Base-by-base conservation (phyloP, 1,140 invertebrate species). In the Drosophila prosaltans region DNA sequence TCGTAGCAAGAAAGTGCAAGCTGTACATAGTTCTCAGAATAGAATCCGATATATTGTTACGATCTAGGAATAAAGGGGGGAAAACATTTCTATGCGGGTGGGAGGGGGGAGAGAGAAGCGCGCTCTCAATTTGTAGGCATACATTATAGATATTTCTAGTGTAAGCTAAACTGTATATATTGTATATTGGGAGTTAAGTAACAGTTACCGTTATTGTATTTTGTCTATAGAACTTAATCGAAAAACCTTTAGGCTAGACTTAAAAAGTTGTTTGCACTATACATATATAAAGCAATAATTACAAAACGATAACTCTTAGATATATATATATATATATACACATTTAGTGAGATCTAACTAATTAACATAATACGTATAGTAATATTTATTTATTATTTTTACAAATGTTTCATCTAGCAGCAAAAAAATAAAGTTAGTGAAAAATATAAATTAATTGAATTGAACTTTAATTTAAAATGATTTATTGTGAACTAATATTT, bases 191-290 rank as follows among this genome's bases (percentile, higher is more conserved):
- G 45, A 51, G 45, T 51, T 51, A 80, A 86, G 64, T 88, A 80
- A 69, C 73, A 86, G 82, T 86, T 86, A 86, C 83, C 82, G 83
- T 86, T 86, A 86, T 86, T 79, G 80, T 88, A 88, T 88, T 89
- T 86, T 83, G 76, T 80, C 79, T 82, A 76, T 72, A 81, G 32
- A 65, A 59, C 28, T 62, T 30, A 72, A 69, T 28, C 21, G 36
- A 30, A 30, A 16, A 61, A 30, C 66, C 66, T 60, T 68, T 69
- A 81, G 61, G 67, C 61, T 78, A 73, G 79, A 81, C 79, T 73
- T 81, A 65, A 64, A 74, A 74, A 79, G 84, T 79, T 82, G 82
- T 85, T 85, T 73, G 70, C 70, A 72, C 69, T 75, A 21, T 51
- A 51, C 9, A 51, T 51, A 51, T 64, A 76, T 43, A 59, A 59